A percentile compares a stretch with the other conserved stretches of the same genome.
Conservation (phyloP, 2,797 vertebrate genomes). For the Coendou prehensilis region DNA sequence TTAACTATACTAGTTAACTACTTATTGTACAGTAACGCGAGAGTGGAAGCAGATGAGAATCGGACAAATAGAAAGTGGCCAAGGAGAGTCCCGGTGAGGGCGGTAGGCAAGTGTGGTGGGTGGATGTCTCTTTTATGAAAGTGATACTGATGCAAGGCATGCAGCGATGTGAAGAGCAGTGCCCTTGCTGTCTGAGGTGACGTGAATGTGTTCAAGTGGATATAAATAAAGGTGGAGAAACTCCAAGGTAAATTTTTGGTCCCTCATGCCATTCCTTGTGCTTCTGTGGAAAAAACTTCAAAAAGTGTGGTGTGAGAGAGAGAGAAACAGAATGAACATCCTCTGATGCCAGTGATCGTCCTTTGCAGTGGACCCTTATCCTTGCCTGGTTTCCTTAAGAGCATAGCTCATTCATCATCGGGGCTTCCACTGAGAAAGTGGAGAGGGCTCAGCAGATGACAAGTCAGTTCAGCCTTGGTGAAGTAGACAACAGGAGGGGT, state of each 20-base stretch:
- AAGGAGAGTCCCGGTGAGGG: conserved; percentile 59
- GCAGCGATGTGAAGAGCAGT: conserved; percentile 73
- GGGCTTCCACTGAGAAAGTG: background rate
- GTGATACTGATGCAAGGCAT: conserved; percentile 10
- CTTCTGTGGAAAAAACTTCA: conserved; percentile 71
- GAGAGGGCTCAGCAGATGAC: background rate
- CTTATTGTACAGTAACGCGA: conserved; percentile 84
- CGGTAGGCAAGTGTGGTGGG: conserved; percentile 19
- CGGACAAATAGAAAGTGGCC: background rate
- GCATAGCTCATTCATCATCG: conserved; percentile 50
- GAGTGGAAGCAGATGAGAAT: conserved; percentile 54
- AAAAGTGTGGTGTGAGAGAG: conserved; percentile 52
- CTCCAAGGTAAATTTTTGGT: conserved; percentile 78
- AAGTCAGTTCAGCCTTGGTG: background rate
- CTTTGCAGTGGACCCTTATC: conserved; percentile 12
- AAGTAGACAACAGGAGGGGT: background rate
- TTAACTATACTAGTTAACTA: conserved; percentile 83
- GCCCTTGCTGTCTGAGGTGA: conserved; percentile 52
- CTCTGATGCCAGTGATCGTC: conserved; percentile 68
- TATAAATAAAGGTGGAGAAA: conserved; percentile 79
- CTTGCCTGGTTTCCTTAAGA: background rate
- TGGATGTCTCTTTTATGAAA: conserved; percentile 31
- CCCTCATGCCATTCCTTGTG: conserved; percentile 76
- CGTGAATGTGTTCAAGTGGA: conserved; percentile 48
- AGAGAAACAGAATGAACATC: background rate